Evolutionary conservation across 2,888 invertebrate species (phyloP).

Genomic region (Leptura quadrifasciata): DNA sequence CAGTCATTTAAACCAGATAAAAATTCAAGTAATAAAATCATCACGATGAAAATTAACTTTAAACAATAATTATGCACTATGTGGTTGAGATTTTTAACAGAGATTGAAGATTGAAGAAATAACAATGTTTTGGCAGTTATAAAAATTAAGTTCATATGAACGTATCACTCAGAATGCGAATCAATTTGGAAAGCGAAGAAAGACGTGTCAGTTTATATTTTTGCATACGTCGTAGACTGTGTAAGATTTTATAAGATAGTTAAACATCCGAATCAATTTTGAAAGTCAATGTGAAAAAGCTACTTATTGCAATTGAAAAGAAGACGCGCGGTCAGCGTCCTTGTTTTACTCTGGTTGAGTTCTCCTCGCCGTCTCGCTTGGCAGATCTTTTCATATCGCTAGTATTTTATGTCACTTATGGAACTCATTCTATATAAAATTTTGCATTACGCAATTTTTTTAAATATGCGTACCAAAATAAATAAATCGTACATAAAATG

Average conservation of each 20-base stretch:
- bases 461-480: neutral
- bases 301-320: constrained; percentile 13
- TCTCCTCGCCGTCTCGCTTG: constrained; percentile 31
- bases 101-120: too few relatives aligned
- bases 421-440: neutral
- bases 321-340: constrained; percentile 36
- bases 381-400: constrained; percentile 18
- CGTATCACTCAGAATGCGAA: too few relatives aligned
- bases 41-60: too few relatives aligned
- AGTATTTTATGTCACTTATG: neutral
- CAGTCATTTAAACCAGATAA: neutral
- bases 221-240: neutral
- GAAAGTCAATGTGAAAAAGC: constrained; percentile 10
- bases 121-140: too few relatives aligned
- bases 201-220: too few relatives aligned
- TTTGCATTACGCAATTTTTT: neutral
- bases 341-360: constrained; percentile 37
- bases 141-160: too few relatives aligned
- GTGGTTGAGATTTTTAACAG: too few relatives aligned
- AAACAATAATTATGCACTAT: too few relatives aligned
- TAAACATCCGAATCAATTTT: neutral
- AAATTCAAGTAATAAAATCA: too few relatives aligned
- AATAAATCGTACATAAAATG: neutral
- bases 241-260: neutral
- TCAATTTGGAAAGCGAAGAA: too few relatives aligned